These are phyloP conservation scores for Teleogryllus oceanicus DNA, from an alignment of 2,888 invertebrate genomes.

Conservation along the genomic window DNA sequence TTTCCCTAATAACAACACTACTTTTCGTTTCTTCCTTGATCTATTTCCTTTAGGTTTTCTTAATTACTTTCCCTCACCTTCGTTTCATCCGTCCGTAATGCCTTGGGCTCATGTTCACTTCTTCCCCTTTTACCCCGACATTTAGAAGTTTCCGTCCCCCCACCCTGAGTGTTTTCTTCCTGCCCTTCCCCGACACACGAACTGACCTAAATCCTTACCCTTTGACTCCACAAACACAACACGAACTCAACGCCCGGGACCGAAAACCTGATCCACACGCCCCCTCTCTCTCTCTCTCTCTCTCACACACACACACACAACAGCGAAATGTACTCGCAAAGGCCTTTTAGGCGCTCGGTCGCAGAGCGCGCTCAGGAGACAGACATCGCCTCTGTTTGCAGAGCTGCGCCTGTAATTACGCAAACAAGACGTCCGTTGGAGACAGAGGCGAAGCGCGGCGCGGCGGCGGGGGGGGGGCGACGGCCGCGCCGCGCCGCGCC, in stretches of 20 bases:
- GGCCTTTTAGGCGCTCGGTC: background rate
- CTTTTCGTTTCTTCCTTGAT: too few species aligned
- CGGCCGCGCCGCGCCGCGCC: too few species aligned
- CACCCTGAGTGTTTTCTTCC: too few species aligned
- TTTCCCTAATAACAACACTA: too few species aligned
- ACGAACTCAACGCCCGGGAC: background rate
- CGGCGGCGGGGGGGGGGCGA: background rate
- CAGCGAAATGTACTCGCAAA: slow-evolving; percentile 6
- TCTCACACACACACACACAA: background rate
- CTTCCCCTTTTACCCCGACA: too few species aligned
- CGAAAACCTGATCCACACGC: background rate
- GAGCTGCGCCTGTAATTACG: slow-evolving; percentile 18
- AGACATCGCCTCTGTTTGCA: background rate
- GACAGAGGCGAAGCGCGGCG: background rate
- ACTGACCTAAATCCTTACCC: background rate
- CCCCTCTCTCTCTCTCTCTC: too few species aligned
- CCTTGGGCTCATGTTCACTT: too few species aligned
- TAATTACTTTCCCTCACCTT: too few species aligned
- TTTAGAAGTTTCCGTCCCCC: too few species aligned
- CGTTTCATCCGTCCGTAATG: too few species aligned
- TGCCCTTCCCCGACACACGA: background rate
- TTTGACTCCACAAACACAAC: background rate
- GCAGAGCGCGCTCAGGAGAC: background rate
- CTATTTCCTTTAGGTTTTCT: too few species aligned
- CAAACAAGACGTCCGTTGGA: background rate